Conservation (phyloP, 2,113 vertebrate genomes). For the Nothobranchius kuhntae region DNA sequence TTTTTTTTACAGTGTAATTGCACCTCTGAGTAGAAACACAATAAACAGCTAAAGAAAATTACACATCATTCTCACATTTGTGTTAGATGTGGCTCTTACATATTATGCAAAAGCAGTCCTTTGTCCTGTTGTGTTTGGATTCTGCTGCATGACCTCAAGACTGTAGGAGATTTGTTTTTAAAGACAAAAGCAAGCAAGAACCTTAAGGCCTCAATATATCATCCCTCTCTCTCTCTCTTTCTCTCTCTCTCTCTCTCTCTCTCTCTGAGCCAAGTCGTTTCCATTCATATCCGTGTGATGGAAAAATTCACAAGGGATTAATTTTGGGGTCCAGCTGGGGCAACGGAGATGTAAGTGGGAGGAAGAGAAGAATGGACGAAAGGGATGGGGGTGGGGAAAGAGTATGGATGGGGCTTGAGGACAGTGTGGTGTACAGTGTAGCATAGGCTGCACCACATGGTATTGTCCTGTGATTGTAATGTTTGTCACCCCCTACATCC, state of each 20-base stretch:
- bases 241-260: neutral
- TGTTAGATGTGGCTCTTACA: neutral
- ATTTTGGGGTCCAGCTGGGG: constrained; percentile 57
- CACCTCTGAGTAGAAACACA: constrained; percentile 45
- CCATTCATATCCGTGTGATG: constrained; percentile 30
- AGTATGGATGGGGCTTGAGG: constrained; percentile 22
- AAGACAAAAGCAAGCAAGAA: constrained; percentile 3
- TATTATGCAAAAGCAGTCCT: neutral
- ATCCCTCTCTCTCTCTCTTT: neutral
- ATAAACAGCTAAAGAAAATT: constrained; percentile 57
- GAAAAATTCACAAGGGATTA: constrained; percentile 52
- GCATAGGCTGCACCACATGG: constrained; percentile 36
- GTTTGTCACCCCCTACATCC: constrained; percentile 50
- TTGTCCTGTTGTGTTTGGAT: neutral
- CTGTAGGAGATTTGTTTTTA: neutral
- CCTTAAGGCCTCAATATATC: constrained; percentile 23
- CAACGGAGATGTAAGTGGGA: constrained; percentile 13
- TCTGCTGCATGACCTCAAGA: neutral
- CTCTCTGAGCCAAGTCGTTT: constrained; percentile 26
- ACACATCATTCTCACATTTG: constrained; percentile 41
- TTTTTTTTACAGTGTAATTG: constrained; percentile 66
- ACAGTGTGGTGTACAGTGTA: constrained; percentile 44
- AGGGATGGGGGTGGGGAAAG: constrained; percentile 26
- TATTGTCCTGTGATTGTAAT: constrained; percentile 58
- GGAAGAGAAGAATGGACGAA: constrained; percentile 9